phyloP scores from a whole-genome alignment of 2,888 invertebrate genomes.

The Spilosoma lubricipeda region DNA sequence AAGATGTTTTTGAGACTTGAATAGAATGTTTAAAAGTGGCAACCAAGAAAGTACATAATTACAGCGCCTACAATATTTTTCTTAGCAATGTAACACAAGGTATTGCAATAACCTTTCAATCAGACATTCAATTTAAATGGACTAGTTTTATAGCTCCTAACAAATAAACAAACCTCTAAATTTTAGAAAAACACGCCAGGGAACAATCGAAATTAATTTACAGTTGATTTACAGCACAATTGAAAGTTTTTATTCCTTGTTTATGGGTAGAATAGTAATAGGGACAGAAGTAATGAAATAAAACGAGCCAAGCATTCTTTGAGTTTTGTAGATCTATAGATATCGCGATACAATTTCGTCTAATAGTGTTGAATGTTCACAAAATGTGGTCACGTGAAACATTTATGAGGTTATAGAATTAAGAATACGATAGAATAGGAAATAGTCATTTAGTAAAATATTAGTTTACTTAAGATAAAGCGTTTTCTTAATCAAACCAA shows the following conservation, averaged over 20 bases:
- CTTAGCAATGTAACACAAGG: slow-evolving; percentile 18
- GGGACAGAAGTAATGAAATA: slow-evolving; percentile 55
- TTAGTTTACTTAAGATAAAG: not conserved
- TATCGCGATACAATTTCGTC: slow-evolving; percentile 67
- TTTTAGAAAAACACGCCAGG: slow-evolving; percentile 41
- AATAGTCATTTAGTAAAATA: not conserved
- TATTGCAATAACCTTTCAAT: slow-evolving; percentile 30
- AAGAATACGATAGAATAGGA: slow-evolving; percentile 22
- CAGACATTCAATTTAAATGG: slow-evolving; percentile 29
- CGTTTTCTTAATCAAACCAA: not conserved
- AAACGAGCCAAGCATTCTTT: slow-evolving; percentile 51
- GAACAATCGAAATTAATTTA: slow-evolving; percentile 43
- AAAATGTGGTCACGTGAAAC: slow-evolving; percentile 62
- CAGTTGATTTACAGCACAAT: slow-evolving; percentile 58
- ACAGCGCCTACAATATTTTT: slow-evolving; percentile 17
- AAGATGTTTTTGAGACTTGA: no score
- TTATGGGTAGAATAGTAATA: slow-evolving; percentile 59
- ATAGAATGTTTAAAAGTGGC: not conserved
- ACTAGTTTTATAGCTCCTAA: slow-evolving; percentile 8
- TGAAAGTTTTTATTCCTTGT: slow-evolving; percentile 53
- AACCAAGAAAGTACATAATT: not conserved
- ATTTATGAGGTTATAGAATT: slow-evolving; percentile 49
- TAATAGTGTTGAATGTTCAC: slow-evolving; percentile 61
- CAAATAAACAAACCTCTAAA: slow-evolving; percentile 10
- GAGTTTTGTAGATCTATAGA: slow-evolving; percentile 37